These are phyloP conservation scores for Ceyx margarethae DNA, from an alignment of 2,113 vertebrate species.

Conservation along the genomic window DNA sequence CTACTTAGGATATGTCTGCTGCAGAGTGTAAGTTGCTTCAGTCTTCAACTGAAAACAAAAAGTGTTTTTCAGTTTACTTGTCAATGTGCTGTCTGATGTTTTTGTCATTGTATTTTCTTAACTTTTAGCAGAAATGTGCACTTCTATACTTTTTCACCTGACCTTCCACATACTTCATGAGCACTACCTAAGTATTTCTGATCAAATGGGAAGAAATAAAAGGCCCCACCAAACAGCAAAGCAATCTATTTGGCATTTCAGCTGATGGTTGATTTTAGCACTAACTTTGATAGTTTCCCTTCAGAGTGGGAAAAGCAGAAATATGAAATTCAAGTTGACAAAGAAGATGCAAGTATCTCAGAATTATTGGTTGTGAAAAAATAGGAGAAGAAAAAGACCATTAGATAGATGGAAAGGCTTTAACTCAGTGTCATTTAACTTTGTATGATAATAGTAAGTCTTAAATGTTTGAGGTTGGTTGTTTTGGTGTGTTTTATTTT, in stretches of 20 bases:
- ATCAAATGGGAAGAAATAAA: background rate
- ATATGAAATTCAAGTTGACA: background rate
- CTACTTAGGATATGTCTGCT: background rate
- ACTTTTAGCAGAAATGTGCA: background rate
- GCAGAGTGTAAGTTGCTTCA: background rate
- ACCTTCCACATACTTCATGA: background rate
- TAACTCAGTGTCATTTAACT: background rate
- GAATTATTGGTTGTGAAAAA: background rate
- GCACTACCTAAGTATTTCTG: background rate
- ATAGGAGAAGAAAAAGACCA: background rate
- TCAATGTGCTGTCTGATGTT: background rate
- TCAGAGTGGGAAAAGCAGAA: background rate
- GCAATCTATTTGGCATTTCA: background rate
- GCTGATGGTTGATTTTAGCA: background rate
- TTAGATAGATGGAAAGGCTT: background rate
- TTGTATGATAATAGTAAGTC: background rate
- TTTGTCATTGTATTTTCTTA: background rate
- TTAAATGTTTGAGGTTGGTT: background rate
- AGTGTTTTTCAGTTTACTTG: background rate
- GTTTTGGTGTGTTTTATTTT: background rate
- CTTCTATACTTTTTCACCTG: background rate
- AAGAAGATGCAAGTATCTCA: background rate
- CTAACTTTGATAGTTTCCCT: background rate
- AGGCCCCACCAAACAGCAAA: background rate
- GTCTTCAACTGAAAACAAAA: background rate